phyloP scores from a whole-genome alignment of 64 coral and sea anemone genomes.

The Pocillopora damicornis region DNA sequence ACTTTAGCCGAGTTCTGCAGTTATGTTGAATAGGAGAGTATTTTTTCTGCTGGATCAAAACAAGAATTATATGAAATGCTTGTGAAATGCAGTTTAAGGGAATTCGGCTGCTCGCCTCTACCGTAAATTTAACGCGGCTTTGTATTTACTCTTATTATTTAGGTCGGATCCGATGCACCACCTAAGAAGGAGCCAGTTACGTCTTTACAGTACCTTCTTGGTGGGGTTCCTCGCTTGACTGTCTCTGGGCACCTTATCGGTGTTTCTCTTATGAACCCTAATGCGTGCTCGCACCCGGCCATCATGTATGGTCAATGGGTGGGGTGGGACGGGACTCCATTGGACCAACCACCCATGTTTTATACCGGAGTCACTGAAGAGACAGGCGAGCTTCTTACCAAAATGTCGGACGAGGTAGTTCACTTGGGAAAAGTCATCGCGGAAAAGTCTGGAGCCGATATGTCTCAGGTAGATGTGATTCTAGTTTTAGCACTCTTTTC shows the following conservation, averaged over 20 bases:
- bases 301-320: conserved; percentile 56
- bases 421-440: not conserved
- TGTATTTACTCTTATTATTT: not conserved
- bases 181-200: conserved; percentile 23
- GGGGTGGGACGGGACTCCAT: conserved; percentile 50
- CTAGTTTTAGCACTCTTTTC: too few species aligned
- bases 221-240: conserved; percentile 7
- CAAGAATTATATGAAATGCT: not conserved
- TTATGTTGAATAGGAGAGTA: not conserved
- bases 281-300: conserved; percentile 32
- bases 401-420: conserved; percentile 14
- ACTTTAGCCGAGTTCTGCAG: not conserved
- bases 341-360: conserved; percentile 61
- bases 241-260: conserved; percentile 36
- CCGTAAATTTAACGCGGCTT: not conserved
- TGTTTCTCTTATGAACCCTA: conserved; percentile 26
- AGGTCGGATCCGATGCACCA: conserved; percentile 12
- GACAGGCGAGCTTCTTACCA: conserved; percentile 22
- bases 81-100: not conserved
- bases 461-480: not conserved
- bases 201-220: conserved; percentile 46
- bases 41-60: not conserved
- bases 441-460: not conserved
- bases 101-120: too few species aligned
- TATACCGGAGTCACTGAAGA: conserved; percentile 42